Evolutionary conservation across 2,888 invertebrate genomes (phyloP).

Genomic region (Lypha dubia): DNA sequence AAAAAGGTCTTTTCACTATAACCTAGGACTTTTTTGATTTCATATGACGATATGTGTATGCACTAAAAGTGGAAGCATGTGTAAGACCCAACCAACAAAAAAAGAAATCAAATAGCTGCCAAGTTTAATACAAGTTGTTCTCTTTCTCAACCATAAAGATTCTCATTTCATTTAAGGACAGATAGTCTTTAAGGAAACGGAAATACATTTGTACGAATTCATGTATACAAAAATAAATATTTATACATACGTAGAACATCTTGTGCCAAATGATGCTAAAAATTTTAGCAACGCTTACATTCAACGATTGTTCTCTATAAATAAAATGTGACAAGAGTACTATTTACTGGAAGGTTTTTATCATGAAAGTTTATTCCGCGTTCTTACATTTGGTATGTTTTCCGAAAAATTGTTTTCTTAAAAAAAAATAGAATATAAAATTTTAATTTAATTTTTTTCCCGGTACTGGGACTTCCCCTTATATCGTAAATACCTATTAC

Average conservation of each 20-base stretch:
- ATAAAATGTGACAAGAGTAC: constrained; percentile 6
- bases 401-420: no score
- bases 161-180: constrained; percentile 18
- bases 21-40: no score
- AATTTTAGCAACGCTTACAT: constrained; percentile 44
- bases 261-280: constrained; percentile 48
- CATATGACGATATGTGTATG: neutral
- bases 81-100: constrained; percentile 9
- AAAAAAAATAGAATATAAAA: no score
- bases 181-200: constrained; percentile 33
- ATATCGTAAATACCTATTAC: no score
- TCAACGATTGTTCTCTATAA: neutral
- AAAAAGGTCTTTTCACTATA: no score
- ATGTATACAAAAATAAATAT: neutral
- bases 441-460: no score
- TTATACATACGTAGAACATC: neutral
- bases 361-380: no score
- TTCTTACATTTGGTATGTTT: no score
- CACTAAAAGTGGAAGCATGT: constrained; percentile 18
- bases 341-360: neutral
- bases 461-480: no score
- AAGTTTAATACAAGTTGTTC: constrained; percentile 35
- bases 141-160: constrained; percentile 14
- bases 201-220: neutral
- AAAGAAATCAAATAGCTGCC: constrained; percentile 41